phyloP scores from a whole-genome alignment of 2,113 vertebrate genomes.

The Mixornis gularis region DNA sequence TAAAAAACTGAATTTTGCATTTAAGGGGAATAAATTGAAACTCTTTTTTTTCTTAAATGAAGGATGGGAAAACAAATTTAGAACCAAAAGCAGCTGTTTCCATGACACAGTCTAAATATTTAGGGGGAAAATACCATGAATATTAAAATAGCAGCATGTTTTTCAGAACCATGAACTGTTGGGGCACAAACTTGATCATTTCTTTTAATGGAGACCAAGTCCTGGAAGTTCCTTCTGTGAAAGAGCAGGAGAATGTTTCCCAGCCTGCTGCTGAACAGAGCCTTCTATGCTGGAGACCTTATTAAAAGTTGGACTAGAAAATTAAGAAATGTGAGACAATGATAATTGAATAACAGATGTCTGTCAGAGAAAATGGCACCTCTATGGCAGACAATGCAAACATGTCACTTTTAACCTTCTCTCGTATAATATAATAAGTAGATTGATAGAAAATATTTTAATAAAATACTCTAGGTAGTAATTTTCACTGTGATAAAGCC shows the following conservation, averaged over 20 bases:
- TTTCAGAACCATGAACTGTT: conserved; percentile 46
- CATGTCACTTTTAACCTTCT: not conserved
- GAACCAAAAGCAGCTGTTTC: conserved; percentile 47
- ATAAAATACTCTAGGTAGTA: conserved; percentile 42
- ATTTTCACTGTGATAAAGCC: conserved; percentile 46
- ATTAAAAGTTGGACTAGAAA: conserved; percentile 28
- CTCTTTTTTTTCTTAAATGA: not conserved
- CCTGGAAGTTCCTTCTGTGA: not conserved
- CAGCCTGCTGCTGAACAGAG: not conserved
- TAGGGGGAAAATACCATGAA: not conserved
- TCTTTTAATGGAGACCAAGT: not conserved
- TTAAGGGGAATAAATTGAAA: conserved; percentile 26
- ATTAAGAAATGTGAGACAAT: conserved; percentile 46
- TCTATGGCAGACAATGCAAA: conserved; percentile 8
- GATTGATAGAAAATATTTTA: conserved; percentile 52
- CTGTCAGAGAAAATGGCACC: conserved; percentile 48
- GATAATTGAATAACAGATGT: conserved; percentile 25
- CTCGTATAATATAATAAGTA: not conserved
- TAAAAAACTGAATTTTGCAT: conserved; percentile 9
- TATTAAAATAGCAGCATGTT: conserved; percentile 55
- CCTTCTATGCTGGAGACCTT: not conserved
- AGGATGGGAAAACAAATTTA: conserved; percentile 1
- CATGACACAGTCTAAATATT: conserved; percentile 46
- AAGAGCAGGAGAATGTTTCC: not conserved
- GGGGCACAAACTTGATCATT: conserved; percentile 27